A percentile compares a stretch with the other conserved stretches of the same genome.
Evolutionary conservation across 2,797 vertebrate genomes (phyloP).

Genomic region (Falco biarmicus): DNA sequence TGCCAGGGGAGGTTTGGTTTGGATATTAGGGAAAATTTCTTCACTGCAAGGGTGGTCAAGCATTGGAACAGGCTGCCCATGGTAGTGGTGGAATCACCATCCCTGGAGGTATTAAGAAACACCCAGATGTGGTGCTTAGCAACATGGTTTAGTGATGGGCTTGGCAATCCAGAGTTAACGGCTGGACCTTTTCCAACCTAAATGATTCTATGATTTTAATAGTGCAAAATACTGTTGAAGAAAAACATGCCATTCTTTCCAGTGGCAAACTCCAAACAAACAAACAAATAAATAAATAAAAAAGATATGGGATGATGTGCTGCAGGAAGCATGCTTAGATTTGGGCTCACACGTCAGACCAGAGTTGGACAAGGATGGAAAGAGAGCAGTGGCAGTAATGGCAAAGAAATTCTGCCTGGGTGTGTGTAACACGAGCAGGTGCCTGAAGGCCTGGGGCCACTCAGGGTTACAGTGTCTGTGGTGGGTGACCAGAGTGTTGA

Average conservation of each 20-base stretch:
- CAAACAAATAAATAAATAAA: not conserved
- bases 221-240: not conserved
- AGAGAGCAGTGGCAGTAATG: not conserved
- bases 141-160: too few relatives aligned
- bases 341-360: not conserved
- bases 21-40: too few relatives aligned
- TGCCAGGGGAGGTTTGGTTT: too few relatives aligned
- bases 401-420: not conserved
- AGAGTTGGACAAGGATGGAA: not conserved
- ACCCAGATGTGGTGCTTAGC: too few relatives aligned
- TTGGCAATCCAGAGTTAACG: too few relatives aligned
- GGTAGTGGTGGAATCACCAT: too few relatives aligned
- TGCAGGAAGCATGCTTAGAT: not conserved
- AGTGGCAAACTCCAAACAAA: not conserved
- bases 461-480: not conserved
- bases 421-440: rapidly evolving
- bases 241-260: not conserved
- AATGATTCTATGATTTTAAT: too few relatives aligned
- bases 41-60: too few relatives aligned
- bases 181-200: too few relatives aligned
- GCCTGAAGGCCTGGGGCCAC: not conserved
- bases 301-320: rapidly evolving
- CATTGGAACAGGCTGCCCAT: too few relatives aligned
- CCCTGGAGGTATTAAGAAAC: too few relatives aligned
- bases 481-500: not conserved